A percentile compares a stretch with the other conserved stretches of the same genome.
phyloP scores from a whole-genome alignment of 2,797 vertebrate species.

The Chanos chanos region DNA sequence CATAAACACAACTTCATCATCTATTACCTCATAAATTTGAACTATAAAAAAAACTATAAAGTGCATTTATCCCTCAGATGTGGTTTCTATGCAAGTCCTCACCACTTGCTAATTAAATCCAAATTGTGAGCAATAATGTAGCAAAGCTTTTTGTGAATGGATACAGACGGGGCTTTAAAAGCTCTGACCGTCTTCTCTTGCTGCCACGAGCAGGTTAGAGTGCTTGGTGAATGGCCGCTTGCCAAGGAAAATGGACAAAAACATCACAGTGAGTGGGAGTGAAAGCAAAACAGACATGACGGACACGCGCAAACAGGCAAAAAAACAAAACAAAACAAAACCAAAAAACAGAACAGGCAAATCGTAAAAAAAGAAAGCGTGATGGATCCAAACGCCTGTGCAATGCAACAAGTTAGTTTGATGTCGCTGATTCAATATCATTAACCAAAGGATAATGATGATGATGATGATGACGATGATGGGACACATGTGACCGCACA shows the following conservation, averaged over 20 bases:
- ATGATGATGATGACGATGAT: constrained; percentile 14
- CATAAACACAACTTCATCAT: constrained; percentile 12
- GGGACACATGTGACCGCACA: constrained; percentile 39
- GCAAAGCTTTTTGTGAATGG: not conserved
- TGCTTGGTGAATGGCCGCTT: constrained; percentile 18
- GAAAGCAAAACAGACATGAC: constrained; percentile 38
- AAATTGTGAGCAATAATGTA: too few species aligned
- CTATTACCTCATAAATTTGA: too few species aligned
- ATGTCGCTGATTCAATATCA: constrained; percentile 45
- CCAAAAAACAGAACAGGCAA: constrained; percentile 4
- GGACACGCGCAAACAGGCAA: constrained; percentile 11
- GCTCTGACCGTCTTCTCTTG: not conserved
- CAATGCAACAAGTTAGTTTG: constrained; percentile 42
- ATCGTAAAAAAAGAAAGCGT: constrained; percentile 18
- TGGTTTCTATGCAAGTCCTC: too few species aligned
- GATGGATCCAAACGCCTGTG: constrained; percentile 27
- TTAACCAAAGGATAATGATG: constrained; percentile 57
- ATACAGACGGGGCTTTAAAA: not conserved
- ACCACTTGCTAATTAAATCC: too few species aligned
- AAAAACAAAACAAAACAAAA: constrained; percentile 21
- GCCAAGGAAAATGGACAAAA: constrained; percentile 6
- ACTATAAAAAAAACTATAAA: too few species aligned
- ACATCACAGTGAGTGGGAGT: constrained; percentile 27
- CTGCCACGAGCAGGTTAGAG: constrained; percentile 22
- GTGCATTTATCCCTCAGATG: too few species aligned